phyloP scores from a whole-genome alignment of 30 jellyfish, hydroid and myxozoan genomes.

The Clytia hemisphaerica region DNA sequence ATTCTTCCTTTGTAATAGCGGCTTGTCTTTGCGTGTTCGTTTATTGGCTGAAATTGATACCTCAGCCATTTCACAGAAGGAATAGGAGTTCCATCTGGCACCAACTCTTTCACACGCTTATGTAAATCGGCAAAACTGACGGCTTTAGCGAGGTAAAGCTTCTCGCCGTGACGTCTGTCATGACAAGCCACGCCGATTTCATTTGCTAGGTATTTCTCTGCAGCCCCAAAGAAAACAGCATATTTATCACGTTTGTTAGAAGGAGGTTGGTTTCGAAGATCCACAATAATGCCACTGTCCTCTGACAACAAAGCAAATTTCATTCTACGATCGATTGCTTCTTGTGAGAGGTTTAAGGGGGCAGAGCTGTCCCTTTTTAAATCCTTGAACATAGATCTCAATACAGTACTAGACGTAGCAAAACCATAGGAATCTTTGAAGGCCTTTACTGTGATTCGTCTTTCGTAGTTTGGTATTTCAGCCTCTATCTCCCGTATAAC shows the following conservation, averaged over 20 bases:
- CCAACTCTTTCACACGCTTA: conserved; percentile 1
- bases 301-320: background rate
- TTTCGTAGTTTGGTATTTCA: background rate
- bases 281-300: background rate
- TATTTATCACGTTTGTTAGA: background rate
- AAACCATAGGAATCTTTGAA: background rate
- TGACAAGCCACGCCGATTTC: conserved; percentile 8
- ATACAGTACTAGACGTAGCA: background rate
- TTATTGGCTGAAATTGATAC: conserved; percentile 19
- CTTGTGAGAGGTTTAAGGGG: background rate
- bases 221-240: background rate
- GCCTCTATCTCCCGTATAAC: too few species aligned
- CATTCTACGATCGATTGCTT: background rate
- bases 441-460: background rate
- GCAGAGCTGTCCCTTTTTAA: background rate
- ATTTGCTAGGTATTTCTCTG: background rate
- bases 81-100: conserved; percentile 30
- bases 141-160: conserved; percentile 33
- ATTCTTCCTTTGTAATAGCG: conserved; percentile 12
- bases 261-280: background rate
- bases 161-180: conserved; percentile 2
- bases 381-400: background rate
- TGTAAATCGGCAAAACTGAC: conserved; percentile 14
- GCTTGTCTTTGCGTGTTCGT: background rate
- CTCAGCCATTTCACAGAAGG: conserved; percentile 37